Percentiles rank a stretch among this genome's conserved stretches.
phyloP scores from a whole-genome alignment of 2,113 vertebrate species.

The Cyprinodon tularosa region DNA sequence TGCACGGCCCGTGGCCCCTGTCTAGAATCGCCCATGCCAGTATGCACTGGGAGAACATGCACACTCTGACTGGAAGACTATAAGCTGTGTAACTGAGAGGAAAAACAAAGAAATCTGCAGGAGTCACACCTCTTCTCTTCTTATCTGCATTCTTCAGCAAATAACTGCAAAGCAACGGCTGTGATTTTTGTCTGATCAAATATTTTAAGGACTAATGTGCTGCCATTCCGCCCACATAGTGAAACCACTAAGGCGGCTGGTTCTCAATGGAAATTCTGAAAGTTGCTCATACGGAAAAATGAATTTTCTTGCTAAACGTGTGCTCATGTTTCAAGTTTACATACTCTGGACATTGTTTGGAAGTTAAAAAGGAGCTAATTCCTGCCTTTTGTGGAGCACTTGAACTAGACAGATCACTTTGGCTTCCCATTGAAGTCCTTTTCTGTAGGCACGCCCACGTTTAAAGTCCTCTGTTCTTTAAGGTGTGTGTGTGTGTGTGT shows the following conservation, averaged over 20 bases:
- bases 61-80: no score
- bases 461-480: slow-evolving; percentile 8
- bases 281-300: background rate
- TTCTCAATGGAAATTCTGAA: background rate
- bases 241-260: background rate
- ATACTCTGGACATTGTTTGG: background rate
- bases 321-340: background rate
- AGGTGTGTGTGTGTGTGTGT: slow-evolving; percentile 21
- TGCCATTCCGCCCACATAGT: background rate
- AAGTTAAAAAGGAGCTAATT: background rate
- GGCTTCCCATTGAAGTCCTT: background rate
- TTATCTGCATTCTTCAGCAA: background rate
- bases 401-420: background rate
- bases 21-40: no score
- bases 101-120: no score
- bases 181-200: background rate
- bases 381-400: background rate
- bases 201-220: slow-evolving; percentile 41
- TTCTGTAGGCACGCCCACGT: background rate
- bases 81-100: no score
- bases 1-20: no score
- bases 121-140: background rate
- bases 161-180: background rate
- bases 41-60: no score
- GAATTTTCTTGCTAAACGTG: no score